Evolutionary conservation across 1,140 invertebrate species (phyloP).

Genomic region (Drosophila asahinai): DNA sequence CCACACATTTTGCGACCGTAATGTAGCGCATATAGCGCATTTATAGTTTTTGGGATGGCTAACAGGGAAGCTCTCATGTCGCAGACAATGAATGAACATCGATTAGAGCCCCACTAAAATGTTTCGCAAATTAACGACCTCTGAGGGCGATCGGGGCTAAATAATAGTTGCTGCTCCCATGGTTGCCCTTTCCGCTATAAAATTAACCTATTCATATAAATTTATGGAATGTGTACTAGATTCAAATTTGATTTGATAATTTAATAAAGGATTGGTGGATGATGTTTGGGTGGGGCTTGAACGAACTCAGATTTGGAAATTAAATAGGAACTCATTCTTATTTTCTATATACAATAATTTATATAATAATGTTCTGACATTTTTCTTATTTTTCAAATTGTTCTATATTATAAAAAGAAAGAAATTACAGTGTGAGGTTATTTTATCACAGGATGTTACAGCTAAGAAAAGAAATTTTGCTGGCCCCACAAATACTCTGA

Average conservation of each 20-base stretch:
- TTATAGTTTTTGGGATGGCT: constrained; percentile 14
- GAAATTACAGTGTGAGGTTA: too few relatives aligned
- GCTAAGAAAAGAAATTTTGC: background rate
- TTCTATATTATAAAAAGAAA: background rate
- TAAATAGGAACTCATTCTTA: too few relatives aligned
- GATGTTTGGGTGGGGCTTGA: background rate
- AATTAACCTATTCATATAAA: constrained; percentile 47
- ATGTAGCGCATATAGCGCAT: constrained; percentile 23
- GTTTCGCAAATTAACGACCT: constrained; percentile 70
- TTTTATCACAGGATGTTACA: background rate
- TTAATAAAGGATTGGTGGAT: background rate
- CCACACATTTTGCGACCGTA: constrained; percentile 20
- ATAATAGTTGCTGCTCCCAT: constrained; percentile 44
- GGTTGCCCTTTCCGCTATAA: constrained; percentile 7
- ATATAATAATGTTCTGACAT: too few relatives aligned
- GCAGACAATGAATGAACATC: constrained; percentile 53
- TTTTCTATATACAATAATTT: too few relatives aligned
- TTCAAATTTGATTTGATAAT: background rate
- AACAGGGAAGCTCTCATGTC: constrained; percentile 15
- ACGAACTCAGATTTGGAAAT: too few relatives aligned
- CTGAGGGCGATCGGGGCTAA: constrained; percentile 28
- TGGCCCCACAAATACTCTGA: too few relatives aligned
- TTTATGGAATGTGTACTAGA: constrained; percentile 30
- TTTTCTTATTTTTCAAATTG: too few relatives aligned
- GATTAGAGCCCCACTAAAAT: constrained; percentile 55